phyloP scores from a whole-genome alignment of 2,888 invertebrate species.

The Brachyopa scutellaris region DNA sequence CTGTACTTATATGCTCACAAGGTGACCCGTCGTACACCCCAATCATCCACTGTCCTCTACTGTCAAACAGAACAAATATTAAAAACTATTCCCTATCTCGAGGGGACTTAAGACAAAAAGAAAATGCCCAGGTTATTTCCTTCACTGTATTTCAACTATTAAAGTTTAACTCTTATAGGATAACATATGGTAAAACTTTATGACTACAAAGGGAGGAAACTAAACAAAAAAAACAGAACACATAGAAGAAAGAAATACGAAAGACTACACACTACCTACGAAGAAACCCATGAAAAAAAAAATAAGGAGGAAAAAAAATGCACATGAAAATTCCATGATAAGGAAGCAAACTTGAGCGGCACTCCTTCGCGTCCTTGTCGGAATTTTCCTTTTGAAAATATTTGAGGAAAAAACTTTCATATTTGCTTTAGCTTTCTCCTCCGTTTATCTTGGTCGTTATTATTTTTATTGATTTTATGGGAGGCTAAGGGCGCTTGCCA shows the following conservation, averaged over 20 bases:
- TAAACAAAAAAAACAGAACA: constrained; percentile 1
- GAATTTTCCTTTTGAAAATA: constrained; percentile 69
- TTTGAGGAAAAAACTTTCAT: constrained; percentile 65
- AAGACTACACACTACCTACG: constrained; percentile 20
- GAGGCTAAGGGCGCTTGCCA: constrained; percentile 17
- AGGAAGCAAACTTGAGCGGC: constrained; percentile 36
- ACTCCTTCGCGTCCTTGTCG: constrained; percentile 19
- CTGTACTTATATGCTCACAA: no score
- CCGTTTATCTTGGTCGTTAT: constrained; percentile 66
- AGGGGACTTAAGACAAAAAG: no score
- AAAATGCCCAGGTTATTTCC: no score
- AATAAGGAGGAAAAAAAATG: constrained; percentile 25
- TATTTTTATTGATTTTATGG: constrained; percentile 68
- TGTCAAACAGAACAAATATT: constrained; percentile 15
- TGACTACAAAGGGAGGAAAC: constrained; percentile 17
- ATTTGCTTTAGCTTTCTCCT: constrained; percentile 58
- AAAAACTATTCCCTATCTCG: no score
- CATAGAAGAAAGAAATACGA: constrained; percentile 4
- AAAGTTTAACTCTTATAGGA: constrained; percentile 43
- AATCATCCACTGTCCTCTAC: constrained; percentile 4
- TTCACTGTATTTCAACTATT: constrained; percentile 10
- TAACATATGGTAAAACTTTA: constrained; percentile 54
- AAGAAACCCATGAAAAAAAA: background rate
- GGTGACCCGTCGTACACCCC: constrained; percentile 10
- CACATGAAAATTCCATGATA: constrained; percentile 61